Evolutionary conservation across 2,797 vertebrate species (phyloP).

Genomic region (Decapterus maruadsi): DNA sequence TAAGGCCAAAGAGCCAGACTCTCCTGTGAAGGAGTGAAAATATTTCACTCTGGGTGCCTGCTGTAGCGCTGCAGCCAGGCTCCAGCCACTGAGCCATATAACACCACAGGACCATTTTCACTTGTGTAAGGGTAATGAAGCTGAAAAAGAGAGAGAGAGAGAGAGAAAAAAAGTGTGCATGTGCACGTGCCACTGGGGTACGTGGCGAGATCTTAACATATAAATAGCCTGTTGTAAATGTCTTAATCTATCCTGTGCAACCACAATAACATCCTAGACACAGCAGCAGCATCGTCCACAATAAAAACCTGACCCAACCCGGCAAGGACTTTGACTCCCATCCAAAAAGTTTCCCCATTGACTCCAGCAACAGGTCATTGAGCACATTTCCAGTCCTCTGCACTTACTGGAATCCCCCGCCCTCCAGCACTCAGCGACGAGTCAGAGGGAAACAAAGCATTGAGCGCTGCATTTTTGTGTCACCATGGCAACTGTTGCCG

Average conservation of each 20-base stretch:
- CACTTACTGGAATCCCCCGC: constrained; percentile 43
- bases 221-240: constrained; percentile 65
- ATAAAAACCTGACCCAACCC: constrained; percentile 17
- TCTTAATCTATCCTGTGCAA: constrained; percentile 56
- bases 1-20: constrained; percentile 26
- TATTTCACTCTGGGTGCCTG: constrained; percentile 29
- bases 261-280: constrained; percentile 51
- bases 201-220: constrained; percentile 40
- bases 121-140: constrained; percentile 75
- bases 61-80: constrained; percentile 32
- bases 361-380: constrained; percentile 44
- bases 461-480: constrained; percentile 52
- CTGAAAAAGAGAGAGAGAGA: constrained; percentile 23
- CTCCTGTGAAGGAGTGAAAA: constrained; percentile 38
- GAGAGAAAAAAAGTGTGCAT: constrained; percentile 39
- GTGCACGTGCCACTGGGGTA: constrained; percentile 21
- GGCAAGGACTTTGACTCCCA: constrained; percentile 62
- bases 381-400: constrained; percentile 47
- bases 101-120: constrained; percentile 68
- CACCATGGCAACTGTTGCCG: constrained; percentile 74
- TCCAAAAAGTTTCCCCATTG: constrained; percentile 67
- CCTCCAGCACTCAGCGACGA: constrained; percentile 38
- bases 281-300: constrained; percentile 23
- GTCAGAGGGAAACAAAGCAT: constrained; percentile 46
- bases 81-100: constrained; percentile 44